Evolutionary conservation across 2,797 vertebrate genomes (phyloP).

Genomic region (Halcyon badia): DNA sequence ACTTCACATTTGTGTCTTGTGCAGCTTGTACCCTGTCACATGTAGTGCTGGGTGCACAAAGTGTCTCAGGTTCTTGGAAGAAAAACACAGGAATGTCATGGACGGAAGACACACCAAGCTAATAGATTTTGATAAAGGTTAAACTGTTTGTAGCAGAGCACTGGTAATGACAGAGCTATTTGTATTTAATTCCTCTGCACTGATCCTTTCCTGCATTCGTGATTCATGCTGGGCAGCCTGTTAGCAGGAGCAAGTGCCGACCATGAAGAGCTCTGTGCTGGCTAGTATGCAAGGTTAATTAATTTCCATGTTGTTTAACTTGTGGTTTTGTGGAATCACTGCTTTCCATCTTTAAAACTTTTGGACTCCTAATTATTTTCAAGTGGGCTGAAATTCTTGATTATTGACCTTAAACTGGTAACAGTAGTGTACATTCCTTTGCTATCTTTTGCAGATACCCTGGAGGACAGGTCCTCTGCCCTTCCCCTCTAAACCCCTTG

Average conservation of each 20-base stretch:
- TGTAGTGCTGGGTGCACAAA: fast-evolving
- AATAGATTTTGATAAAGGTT: not conserved
- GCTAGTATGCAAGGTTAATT: fast-evolving
- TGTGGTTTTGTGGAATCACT: fast-evolving
- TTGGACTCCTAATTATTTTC: not conserved
- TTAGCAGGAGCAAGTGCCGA: not conserved
- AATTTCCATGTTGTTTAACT: no score
- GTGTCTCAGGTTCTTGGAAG: not conserved
- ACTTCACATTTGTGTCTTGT: fast-evolving
- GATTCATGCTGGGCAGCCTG: not conserved
- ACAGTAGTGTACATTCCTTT: fast-evolving
- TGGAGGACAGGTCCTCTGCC: not conserved
- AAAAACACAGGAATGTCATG: not conserved
- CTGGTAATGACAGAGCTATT: fast-evolving
- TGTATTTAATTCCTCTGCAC: not conserved
- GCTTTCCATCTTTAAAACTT: not conserved
- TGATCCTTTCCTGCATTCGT: fast-evolving
- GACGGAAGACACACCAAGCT: not conserved
- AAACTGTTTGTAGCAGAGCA: not conserved
- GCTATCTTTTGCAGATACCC: not conserved
- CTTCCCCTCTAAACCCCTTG: not conserved
- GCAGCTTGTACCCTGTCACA: fast-evolving
- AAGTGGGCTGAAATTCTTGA: not conserved
- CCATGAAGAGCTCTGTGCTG: no score
- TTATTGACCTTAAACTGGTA: not conserved